These are phyloP conservation scores for Musca vetustissima DNA, from an alignment of 1,140 invertebrate species.

Conservation along the genomic window DNA sequence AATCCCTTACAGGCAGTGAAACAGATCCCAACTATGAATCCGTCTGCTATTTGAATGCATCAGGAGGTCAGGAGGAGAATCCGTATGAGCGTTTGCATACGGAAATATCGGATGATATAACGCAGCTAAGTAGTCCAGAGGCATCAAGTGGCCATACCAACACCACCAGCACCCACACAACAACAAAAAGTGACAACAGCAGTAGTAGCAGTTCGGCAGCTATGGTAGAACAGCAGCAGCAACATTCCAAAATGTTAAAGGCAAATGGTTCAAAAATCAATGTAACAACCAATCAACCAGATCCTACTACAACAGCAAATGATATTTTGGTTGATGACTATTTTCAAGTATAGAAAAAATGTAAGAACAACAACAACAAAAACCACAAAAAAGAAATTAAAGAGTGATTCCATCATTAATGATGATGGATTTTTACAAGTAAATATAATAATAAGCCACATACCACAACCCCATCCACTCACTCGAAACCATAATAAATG, in stretches of 20 bases:
- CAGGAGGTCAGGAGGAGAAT: conserved; percentile 26
- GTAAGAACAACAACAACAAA: background rate
- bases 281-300: conserved; percentile 14
- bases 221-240: background rate
- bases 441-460: too few species aligned
- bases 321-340: conserved; percentile 42
- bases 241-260: conserved; percentile 3
- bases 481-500: too few species aligned
- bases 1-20: conserved; percentile 74
- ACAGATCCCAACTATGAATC: conserved; percentile 74
- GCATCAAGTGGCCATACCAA: conserved; percentile 21
- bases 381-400: background rate
- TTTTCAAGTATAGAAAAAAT: conserved; percentile 43
- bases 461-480: too few species aligned
- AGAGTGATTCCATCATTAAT: conserved; percentile 9
- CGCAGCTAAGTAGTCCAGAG: conserved; percentile 45
- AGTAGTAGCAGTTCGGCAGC: background rate
- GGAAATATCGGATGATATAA: conserved; percentile 39
- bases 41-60: conserved; percentile 58
- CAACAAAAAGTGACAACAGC: background rate
- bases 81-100: conserved; percentile 45
- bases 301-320: conserved; percentile 22
- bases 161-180: conserved; percentile 8
- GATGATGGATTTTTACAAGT: too few species aligned
- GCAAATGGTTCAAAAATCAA: conserved; percentile 19